These are phyloP conservation scores for Orthonychiurus folsomi DNA, from an alignment of 2,888 invertebrate genomes.

Conservation along the genomic window DNA sequence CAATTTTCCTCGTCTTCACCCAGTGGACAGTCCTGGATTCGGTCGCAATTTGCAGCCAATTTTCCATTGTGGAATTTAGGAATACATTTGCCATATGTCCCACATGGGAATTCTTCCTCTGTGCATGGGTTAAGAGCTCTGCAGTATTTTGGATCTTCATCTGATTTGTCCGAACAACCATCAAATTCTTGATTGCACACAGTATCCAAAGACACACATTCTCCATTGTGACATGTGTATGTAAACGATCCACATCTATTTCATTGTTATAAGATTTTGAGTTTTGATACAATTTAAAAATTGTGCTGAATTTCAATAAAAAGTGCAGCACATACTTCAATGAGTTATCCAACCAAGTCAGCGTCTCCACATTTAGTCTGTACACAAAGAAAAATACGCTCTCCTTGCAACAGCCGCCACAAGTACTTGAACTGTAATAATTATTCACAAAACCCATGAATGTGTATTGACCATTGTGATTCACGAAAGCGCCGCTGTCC, in stretches of 20 bases:
- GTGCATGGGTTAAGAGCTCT: conserved; percentile 9
- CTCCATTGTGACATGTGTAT: conserved; percentile 13
- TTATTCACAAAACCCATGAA: neutral
- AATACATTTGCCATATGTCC: conserved; percentile 14
- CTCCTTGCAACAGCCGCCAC: neutral
- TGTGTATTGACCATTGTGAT: neutral
- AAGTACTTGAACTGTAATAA: neutral
- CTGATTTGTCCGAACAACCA: conserved; percentile 8
- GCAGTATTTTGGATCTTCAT: conserved; percentile 16
- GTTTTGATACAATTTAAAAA: too few species aligned
- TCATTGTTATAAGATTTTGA: too few species aligned
- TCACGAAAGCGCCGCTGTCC: neutral
- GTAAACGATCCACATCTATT: conserved; percentile 8
- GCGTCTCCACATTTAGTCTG: neutral
- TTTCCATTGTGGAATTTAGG: neutral
- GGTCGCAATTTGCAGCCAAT: conserved; percentile 6
- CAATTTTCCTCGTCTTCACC: conserved; percentile 15
- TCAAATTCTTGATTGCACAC: conserved; percentile 14
- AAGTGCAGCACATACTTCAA: too few species aligned
- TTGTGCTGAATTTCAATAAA: too few species aligned
- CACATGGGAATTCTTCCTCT: conserved; percentile 9
- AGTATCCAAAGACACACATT: conserved; percentile 10
- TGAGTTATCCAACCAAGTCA: neutral
- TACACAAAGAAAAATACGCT: neutral
- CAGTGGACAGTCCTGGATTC: conserved; percentile 6